phyloP scores from a whole-genome alignment of 2,888 invertebrate genomes.

The Leptogaster cylindrica region DNA sequence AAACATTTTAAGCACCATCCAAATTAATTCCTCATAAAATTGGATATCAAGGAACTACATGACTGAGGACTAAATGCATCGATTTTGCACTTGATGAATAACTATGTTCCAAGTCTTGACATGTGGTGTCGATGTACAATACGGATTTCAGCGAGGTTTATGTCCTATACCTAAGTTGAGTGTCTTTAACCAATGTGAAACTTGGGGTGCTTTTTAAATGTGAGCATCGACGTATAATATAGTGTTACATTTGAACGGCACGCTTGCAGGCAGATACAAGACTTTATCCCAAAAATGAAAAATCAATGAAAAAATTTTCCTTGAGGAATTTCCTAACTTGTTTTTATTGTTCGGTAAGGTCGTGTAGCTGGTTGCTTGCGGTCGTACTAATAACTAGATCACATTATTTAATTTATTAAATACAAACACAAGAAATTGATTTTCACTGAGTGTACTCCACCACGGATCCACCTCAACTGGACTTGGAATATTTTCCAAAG shows the following conservation, averaged over 20 bases:
- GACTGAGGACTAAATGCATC: slow-evolving; percentile 10
- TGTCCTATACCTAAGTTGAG: too few relatives aligned
- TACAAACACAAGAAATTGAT: not conserved
- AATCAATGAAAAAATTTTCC: slow-evolving; percentile 8
- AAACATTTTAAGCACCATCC: too few relatives aligned
- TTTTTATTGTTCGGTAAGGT: not conserved
- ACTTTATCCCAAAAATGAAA: not conserved
- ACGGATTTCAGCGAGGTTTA: too few relatives aligned
- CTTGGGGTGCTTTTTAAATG: slow-evolving; percentile 2
- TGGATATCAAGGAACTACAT: too few relatives aligned
- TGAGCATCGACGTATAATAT: not conserved
- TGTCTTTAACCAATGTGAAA: too few relatives aligned
- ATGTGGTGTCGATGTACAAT: too few relatives aligned
- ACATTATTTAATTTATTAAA: slow-evolving; percentile 8
- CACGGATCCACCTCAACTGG: slow-evolving; percentile 16
- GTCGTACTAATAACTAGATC: not conserved
- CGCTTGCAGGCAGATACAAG: not conserved
- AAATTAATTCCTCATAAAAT: too few relatives aligned
- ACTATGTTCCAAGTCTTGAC: not conserved
- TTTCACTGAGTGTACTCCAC: slow-evolving; percentile 9
- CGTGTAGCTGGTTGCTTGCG: not conserved
- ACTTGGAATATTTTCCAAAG: slow-evolving; percentile 13
- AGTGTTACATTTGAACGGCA: not conserved
- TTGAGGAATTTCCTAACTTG: not conserved
- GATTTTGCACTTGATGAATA: slow-evolving; percentile 24